Evolutionary conservation across 2,888 invertebrate genomes (phyloP).

Genomic region (Euphydryas editha): DNA sequence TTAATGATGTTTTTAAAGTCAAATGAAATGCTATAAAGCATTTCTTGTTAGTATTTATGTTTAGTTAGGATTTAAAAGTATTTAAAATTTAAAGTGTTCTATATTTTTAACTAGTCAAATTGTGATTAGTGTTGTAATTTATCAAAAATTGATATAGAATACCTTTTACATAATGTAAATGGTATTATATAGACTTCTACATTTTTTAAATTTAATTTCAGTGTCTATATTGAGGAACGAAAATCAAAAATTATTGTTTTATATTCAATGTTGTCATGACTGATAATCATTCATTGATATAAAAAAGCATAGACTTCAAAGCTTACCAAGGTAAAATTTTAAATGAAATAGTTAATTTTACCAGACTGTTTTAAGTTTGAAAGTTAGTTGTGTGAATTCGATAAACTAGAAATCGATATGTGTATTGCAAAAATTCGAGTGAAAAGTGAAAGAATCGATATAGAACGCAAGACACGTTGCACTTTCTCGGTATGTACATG

Average conservation of each 20-base stretch:
- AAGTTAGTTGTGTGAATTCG: conserved; percentile 29
- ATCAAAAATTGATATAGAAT: no score
- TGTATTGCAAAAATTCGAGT: conserved; percentile 48
- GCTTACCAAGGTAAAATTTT: neutral
- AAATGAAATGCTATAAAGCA: neutral
- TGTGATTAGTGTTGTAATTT: no score
- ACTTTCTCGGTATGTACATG: conserved; percentile 46
- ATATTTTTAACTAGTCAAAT: no score
- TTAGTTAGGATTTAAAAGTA: no score
- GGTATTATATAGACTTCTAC: no score
- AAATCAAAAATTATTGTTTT: no score
- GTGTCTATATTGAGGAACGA: no score
- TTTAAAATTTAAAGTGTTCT: no score
- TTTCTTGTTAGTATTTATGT: no score
- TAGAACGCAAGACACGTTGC: conserved; percentile 48
- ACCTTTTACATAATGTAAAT: no score
- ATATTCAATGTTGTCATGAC: neutral
- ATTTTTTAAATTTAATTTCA: no score
- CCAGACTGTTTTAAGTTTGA: neutral
- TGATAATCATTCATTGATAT: neutral
- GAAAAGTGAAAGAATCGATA: conserved; percentile 49
- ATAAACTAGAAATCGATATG: conserved; percentile 42
- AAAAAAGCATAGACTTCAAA: neutral
- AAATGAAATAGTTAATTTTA: neutral
- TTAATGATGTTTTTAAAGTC: neutral